Base-by-base conservation (phyloP, 1,140 invertebrate species). In the Ooceraea biroi region DNA sequence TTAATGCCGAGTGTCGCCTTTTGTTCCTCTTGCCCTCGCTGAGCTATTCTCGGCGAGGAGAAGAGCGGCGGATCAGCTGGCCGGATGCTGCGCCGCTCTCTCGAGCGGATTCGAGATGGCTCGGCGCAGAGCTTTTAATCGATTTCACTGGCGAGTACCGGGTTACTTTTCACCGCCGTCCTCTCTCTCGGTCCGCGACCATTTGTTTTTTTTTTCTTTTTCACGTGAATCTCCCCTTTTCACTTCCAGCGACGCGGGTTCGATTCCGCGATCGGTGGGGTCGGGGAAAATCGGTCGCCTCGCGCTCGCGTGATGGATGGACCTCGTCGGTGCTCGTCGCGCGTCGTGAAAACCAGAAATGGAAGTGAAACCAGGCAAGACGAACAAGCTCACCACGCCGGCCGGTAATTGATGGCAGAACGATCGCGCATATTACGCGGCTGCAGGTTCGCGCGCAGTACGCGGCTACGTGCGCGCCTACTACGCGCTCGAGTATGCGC, bases 371-470 rank as follows among this genome's bases (percentile, higher is more conserved):
- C 10, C n/a, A 52, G 11, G 3, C 4, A 4, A n/a, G 22, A 60
- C 27, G 27, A 30, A 61, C 48, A 36, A 17, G 44, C 11, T 50
- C 48, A 19, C 8, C 3, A 7, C 27, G 41, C 36, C 52, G 50
- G 19, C 48, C 36, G 25, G 46, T 76, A 87, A 85, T 82, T 87
- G 80, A 87, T 72, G 52, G 22, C 22, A 19, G n/a, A 57, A 30
- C 76, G 19, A 50, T 19, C 22, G 0, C 7, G 36, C 17, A n/a
- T 50, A 52, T 74, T 68, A 52, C n/a, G 4, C 22, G 44, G 25
- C 52, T 55, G 61, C 66, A 68, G 48, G 68, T 73, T 52, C 0
- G 17, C 55, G 25, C n/a, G 14, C n/a, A n/a, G n/a, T 68, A 52
- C n/a, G 4, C 22, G 44, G 25, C 52, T 55, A 69, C 66, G 25